These are phyloP conservation scores for Morinoia aosen DNA, from an alignment of 2,888 invertebrate species.

Conservation along the genomic window DNA sequence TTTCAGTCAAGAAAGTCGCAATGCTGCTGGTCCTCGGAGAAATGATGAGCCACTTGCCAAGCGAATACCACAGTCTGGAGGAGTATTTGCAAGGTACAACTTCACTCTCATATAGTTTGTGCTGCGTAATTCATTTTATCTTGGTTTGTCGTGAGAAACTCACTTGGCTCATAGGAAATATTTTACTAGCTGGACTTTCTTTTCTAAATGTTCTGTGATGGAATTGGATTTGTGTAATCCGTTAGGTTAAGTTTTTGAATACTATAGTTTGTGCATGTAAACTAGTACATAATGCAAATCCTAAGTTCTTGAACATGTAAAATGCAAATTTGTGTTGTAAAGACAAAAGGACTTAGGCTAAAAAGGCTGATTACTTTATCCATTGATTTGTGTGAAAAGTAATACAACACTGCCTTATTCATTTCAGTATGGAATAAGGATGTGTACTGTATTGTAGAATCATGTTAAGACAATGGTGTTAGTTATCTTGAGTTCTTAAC, in stretches of 20 bases:
- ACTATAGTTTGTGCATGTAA: background rate
- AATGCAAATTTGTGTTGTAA: too few species aligned
- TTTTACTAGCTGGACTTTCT: background rate
- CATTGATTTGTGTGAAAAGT: too few species aligned
- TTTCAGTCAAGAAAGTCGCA: background rate
- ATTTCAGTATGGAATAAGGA: too few species aligned
- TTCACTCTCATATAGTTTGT: background rate
- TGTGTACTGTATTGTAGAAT: too few species aligned
- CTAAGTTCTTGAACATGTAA: too few species aligned
- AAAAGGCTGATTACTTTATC: too few species aligned
- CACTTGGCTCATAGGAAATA: background rate
- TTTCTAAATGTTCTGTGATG: background rate
- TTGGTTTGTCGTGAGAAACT: background rate
- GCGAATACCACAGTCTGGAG: conserved; percentile 64
- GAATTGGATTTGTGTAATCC: background rate
- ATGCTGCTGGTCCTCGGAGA: conserved; percentile 20
- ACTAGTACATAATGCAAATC: too few species aligned
- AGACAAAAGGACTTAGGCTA: too few species aligned
- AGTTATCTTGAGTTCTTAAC: too few species aligned
- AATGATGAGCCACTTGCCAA: conserved; percentile 66
- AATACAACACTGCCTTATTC: too few species aligned
- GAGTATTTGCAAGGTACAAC: conserved; percentile 67
- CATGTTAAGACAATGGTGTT: too few species aligned
- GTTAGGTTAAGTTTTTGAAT: background rate
- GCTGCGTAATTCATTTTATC: background rate